Percentiles rank a stretch among this genome's conserved stretches.
Conservation (phyloP, 1,140 invertebrate species). For the Micrasema longulum region DNA sequence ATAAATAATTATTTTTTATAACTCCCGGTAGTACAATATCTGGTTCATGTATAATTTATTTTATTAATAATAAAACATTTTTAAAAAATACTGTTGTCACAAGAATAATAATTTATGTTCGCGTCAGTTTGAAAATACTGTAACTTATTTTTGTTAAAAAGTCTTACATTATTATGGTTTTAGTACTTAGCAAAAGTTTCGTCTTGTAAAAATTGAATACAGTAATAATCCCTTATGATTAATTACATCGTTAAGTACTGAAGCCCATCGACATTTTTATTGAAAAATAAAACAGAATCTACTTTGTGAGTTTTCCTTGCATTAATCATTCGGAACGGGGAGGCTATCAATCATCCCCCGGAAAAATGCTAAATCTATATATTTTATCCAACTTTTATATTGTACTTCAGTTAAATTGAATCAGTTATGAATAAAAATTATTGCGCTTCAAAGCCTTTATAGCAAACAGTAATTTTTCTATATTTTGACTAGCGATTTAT, state of each 20-base stretch:
- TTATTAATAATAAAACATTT: too few relatives aligned
- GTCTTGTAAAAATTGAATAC: not conserved
- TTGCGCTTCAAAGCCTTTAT: not conserved
- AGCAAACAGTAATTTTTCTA: too few relatives aligned
- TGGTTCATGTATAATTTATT: too few relatives aligned
- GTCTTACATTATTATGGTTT: not conserved
- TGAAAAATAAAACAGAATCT: conserved; percentile 34
- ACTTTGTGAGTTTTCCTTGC: conserved; percentile 9
- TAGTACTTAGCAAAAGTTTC: not conserved
- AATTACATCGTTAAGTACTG: not conserved
- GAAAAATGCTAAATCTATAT: conserved; percentile 29
- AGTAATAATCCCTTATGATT: conserved; percentile 22
- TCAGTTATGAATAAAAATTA: conserved; percentile 28
- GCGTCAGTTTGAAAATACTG: too few relatives aligned
- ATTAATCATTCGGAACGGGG: conserved; percentile 22
- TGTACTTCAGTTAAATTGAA: conserved; percentile 18
- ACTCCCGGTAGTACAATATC: too few relatives aligned
- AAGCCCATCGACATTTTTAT: conserved; percentile 23
- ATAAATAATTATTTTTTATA: too few relatives aligned
- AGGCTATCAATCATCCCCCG: conserved; percentile 12
- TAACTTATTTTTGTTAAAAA: too few relatives aligned
- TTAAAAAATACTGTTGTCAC: too few relatives aligned
- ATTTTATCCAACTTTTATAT: conserved; percentile 24
- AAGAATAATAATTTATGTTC: too few relatives aligned
- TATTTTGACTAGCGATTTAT: too few relatives aligned